phyloP scores from a whole-genome alignment of 2,888 invertebrate genomes.

The Ormyrus pomaceus region DNA sequence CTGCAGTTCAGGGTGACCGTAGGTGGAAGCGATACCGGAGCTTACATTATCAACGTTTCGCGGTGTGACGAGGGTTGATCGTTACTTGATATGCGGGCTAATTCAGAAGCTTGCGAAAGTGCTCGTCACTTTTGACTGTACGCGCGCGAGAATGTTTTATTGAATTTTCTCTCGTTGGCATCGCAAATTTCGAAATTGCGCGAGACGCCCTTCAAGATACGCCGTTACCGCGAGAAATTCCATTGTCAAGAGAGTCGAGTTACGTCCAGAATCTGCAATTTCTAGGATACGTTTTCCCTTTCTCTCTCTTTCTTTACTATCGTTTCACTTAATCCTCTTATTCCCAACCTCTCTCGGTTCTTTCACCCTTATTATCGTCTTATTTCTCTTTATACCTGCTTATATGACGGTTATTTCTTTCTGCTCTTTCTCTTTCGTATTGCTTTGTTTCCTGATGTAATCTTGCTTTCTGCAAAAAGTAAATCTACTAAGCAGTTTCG shows the following conservation, averaged over 20 bases:
- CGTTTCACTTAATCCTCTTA: no score
- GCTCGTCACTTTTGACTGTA: neutral
- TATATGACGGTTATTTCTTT: no score
- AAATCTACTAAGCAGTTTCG: no score
- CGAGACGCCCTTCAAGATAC: constrained; percentile 18
- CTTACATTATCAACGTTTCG: constrained; percentile 5
- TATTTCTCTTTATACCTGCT: no score
- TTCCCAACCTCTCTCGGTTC: no score
- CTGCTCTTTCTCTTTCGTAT: no score
- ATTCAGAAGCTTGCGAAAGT: constrained; percentile 1
- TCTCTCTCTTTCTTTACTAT: no score
- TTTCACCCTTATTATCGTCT: no score
- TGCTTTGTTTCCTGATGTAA: no score
- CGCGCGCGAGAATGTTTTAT: constrained; percentile 24
- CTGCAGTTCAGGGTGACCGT: no score
- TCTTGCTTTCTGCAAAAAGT: no score
- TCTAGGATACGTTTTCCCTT: neutral
- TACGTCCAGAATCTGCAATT: constrained; percentile 27
- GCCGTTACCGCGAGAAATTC: constrained; percentile 23
- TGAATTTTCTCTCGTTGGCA: constrained; percentile 28
- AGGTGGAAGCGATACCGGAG: constrained; percentile 1
- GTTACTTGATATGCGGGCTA: constrained; percentile 19
- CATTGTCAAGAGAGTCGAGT: constrained; percentile 32
- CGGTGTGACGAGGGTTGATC: constrained; percentile 30
- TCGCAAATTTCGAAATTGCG: constrained; percentile 31